A percentile compares a stretch with the other conserved stretches of the same genome.
Conservation (phyloP, 2,113 vertebrate genomes). For the Brachypodius melanocephalos region DNA sequence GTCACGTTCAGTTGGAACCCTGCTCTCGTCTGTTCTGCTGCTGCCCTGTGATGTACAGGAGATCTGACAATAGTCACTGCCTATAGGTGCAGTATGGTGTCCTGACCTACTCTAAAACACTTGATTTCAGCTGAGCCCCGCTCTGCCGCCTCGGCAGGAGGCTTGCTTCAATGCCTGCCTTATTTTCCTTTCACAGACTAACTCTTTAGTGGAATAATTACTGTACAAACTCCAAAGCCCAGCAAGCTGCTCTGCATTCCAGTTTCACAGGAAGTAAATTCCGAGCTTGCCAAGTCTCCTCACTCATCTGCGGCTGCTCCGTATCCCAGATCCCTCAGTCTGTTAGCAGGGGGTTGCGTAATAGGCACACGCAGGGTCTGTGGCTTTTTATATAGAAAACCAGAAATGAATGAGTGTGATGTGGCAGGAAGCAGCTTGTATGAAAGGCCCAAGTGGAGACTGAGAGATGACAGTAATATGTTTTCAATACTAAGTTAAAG, state of each 20-base stretch:
- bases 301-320: not conserved
- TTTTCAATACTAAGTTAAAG: constrained; percentile 3
- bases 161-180: not conserved
- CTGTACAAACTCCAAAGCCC: not conserved
- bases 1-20: not conserved
- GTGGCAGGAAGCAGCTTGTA: constrained; percentile 22
- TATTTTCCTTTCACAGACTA: constrained; percentile 28
- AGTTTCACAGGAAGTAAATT: constrained; percentile 21
- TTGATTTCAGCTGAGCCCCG: not conserved
- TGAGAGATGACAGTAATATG: not conserved
- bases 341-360: not conserved
- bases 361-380: not conserved
- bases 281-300: not conserved
- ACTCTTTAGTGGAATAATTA: not conserved
- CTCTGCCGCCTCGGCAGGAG: not conserved
- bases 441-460: not conserved
- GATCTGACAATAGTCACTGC: not conserved
- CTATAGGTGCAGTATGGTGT: not conserved
- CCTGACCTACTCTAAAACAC: not conserved
- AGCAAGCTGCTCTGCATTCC: not conserved
- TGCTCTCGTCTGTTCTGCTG: not conserved
- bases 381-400: not conserved
- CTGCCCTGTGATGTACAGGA: not conserved
- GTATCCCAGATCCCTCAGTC: not conserved
- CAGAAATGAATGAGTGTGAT: constrained; percentile 24